Evolutionary conservation across 2,797 vertebrate genomes (phyloP).

Genomic region (Esox lucius): DNA sequence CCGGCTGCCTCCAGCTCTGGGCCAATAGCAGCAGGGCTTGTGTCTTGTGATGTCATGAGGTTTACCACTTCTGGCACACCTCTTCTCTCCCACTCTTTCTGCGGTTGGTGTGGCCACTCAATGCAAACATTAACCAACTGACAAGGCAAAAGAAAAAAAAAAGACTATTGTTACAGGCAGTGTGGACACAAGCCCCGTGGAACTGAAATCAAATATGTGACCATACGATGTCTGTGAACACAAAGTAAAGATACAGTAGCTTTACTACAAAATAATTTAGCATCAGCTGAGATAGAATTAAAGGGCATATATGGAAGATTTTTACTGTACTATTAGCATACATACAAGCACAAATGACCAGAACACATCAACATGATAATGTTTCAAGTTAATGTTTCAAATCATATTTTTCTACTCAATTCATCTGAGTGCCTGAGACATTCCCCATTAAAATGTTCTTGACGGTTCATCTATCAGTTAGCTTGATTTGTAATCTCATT

Average conservation of each 20-base stretch:
- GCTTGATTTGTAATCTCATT: too few relatives aligned
- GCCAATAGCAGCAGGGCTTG: conserved; percentile 65
- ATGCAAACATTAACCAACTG: conserved; percentile 55
- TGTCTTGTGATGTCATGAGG: conserved; percentile 73
- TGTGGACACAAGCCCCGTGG: conserved; percentile 51
- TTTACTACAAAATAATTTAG: background rate
- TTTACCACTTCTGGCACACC: conserved; percentile 76
- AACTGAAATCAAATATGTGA: conserved; percentile 30
- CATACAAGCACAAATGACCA: too few relatives aligned
- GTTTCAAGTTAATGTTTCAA: too few relatives aligned
- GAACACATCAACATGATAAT: too few relatives aligned
- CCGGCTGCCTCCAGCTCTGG: conserved; percentile 47
- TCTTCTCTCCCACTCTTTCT: conserved; percentile 82
- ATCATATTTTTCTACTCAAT: too few relatives aligned
- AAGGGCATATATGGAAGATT: too few relatives aligned
- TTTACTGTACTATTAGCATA: too few relatives aligned
- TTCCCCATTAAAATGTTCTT: too few relatives aligned
- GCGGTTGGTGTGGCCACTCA: conserved; percentile 70
- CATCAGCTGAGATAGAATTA: background rate
- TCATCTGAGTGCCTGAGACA: too few relatives aligned
- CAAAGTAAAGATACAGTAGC: background rate
- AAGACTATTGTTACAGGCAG: conserved; percentile 51
- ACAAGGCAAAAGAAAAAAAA: conserved; percentile 27
- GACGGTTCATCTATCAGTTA: too few relatives aligned
- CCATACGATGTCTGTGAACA: background rate